Percentiles rank a stretch among this genome's conserved stretches.
Evolutionary conservation across 2,113 vertebrate species (phyloP).

Genomic region (Macquaria australasica): DNA sequence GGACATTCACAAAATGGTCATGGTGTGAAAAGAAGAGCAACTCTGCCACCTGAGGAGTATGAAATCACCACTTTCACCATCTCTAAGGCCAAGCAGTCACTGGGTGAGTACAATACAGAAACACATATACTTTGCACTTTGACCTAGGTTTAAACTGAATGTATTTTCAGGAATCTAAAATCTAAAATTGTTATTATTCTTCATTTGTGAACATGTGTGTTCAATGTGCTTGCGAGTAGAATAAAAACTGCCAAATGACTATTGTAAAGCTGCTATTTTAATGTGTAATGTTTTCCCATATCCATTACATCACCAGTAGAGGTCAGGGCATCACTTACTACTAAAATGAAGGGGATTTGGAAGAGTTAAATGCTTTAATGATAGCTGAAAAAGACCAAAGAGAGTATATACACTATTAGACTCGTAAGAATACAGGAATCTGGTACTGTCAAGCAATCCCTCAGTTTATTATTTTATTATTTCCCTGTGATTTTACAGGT

Average conservation of each 20-base stretch:
- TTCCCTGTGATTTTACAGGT: slow-evolving; percentile 81
- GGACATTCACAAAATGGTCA: slow-evolving; percentile 57
- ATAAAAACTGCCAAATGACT: slow-evolving; percentile 3
- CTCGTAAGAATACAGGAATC: background rate
- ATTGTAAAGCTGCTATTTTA: background rate
- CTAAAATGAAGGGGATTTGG: slow-evolving; percentile 23
- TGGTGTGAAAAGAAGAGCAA: slow-evolving; percentile 36
- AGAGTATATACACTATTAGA: background rate
- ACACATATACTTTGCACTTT: background rate
- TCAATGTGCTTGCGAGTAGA: background rate
- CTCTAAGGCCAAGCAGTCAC: slow-evolving; percentile 92
- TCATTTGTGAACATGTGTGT: background rate
- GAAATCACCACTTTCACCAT: slow-evolving; percentile 87
- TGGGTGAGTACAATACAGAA: slow-evolving; percentile 86
- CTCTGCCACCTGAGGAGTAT: slow-evolving; percentile 75
- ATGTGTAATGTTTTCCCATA: background rate
- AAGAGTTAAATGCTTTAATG: slow-evolving; percentile 7
- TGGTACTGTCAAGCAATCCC: background rate
- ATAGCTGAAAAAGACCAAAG: slow-evolving; percentile 1
- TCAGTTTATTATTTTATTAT: background rate
- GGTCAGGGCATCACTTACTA: slow-evolving; percentile 63
- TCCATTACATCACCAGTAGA: slow-evolving; percentile 71
- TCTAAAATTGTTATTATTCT: background rate
- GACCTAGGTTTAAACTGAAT: background rate
- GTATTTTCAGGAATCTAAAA: background rate